Base-by-base conservation (phyloP, 1,140 invertebrate species). In the Drosophila carrolli region DNA sequence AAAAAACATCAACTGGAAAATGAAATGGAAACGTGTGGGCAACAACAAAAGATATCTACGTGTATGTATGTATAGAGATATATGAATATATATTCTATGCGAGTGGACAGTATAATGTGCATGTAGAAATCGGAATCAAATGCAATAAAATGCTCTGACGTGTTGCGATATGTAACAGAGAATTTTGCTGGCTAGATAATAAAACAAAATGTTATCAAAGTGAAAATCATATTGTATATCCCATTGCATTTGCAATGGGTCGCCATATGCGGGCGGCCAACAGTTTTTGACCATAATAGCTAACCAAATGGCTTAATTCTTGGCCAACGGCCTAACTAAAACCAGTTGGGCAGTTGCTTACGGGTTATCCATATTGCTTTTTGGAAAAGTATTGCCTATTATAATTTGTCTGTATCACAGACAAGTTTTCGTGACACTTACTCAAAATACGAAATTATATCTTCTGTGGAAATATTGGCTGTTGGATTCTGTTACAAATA, bases 121-220 rank as follows among this genome's bases (percentile, higher is more conserved):
- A 60, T 51, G 47, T 59, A 56, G 71, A 61, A 76, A 76, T 60
- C 57, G 56, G 70, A 78, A 78, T 75, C 72, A 67, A 75, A 75
- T 75, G 61, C 73, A 59, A 66, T 75, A 66, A 66, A 75, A 75
- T 44, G 40, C n/a, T 37, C 47, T 23, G 60, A 65, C 51, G 63
- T 56, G 40, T 10, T 8, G 29, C 40, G 47, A 74, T 47, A 55
- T 54, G 50, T 62, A 43, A 9, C 68, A 41, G 50, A 11, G 19
- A 8, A 32, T 6, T 37, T n/a, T 11, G 16, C n/a, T 16, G 35
- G 51, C 44, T 46, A 54, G 66, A 70, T 57, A 65, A 75, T 66
- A 75, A 75, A 75, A 38, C 27, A 58, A 66, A 75, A 65, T 65
- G 54, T 59, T 67, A 48, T 58, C 54, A 16, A 55, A 38, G 59